Evolutionary conservation across 2,888 invertebrate species (phyloP).

Genomic region (Horisme vitalbata): DNA sequence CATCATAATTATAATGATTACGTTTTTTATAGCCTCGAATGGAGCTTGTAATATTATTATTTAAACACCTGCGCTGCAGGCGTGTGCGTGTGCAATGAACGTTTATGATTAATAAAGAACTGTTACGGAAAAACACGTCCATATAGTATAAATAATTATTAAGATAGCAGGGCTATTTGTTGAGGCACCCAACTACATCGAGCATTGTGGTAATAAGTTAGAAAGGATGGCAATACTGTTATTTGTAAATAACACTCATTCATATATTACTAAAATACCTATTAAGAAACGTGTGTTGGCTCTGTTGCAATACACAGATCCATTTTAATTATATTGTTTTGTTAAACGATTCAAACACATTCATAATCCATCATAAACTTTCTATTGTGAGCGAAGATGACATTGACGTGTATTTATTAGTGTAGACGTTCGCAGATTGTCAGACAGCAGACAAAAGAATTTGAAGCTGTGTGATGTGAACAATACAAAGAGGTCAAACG

Average conservation of each 20-base stretch:
- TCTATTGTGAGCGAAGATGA: constrained; percentile 47
- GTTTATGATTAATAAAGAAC: constrained; percentile 64
- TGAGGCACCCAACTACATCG: constrained; percentile 40
- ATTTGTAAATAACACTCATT: not conserved
- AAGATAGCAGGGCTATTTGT: constrained; percentile 44
- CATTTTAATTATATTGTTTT: no score
- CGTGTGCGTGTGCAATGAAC: constrained; percentile 55
- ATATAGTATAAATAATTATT: constrained; percentile 36
- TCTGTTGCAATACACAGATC: no score
- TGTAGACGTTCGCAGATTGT: constrained; percentile 40
- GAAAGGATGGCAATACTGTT: constrained; percentile 4
- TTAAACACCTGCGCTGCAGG: constrained; percentile 61
- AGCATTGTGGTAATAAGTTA: constrained; percentile 37
- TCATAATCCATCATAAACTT: constrained; percentile 32
- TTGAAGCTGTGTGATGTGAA: constrained; percentile 48
- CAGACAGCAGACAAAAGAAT: constrained; percentile 52
- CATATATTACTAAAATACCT: not conserved
- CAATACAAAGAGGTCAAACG: constrained; percentile 67
- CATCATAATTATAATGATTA: constrained; percentile 51
- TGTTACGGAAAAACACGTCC: constrained; percentile 53
- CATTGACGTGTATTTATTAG: constrained; percentile 53
- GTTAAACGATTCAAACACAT: not conserved
- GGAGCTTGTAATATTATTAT: constrained; percentile 61
- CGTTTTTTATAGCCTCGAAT: constrained; percentile 60
- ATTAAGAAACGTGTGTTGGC: no score